phyloP scores from a whole-genome alignment of 2,888 invertebrate species.

The Macrosoma leucophasiata region DNA sequence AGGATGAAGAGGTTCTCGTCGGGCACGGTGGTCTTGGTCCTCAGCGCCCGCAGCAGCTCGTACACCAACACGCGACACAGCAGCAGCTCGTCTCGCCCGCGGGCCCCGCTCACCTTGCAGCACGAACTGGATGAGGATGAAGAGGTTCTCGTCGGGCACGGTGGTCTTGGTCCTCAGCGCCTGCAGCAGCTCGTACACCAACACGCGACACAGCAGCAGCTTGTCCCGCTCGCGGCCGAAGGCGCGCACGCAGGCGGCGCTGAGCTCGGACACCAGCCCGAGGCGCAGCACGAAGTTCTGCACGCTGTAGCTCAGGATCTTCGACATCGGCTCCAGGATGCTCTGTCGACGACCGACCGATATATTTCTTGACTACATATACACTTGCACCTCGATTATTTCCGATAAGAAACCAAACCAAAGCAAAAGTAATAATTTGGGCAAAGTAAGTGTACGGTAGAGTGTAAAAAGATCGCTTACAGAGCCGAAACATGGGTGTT shows the following conservation, averaged over 20 bases:
- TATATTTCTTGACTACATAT: too few relatives aligned
- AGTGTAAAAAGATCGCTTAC: too few relatives aligned
- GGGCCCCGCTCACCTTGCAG: constrained; percentile 86
- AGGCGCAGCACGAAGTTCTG: constrained; percentile 90
- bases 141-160: constrained; percentile 95
- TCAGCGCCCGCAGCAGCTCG: constrained; percentile 95
- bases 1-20: constrained; percentile 95
- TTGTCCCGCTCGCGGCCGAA: constrained; percentile 96
- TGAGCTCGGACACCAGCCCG: constrained; percentile 88
- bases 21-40: constrained; percentile 95
- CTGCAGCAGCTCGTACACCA: constrained; percentile 95
- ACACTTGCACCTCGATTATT: too few relatives aligned
- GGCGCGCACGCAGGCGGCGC: constrained; percentile 91
- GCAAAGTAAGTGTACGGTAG: too few relatives aligned
- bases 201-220: constrained; percentile 90
- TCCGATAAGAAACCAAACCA: too few relatives aligned
- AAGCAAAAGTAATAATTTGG: too few relatives aligned
- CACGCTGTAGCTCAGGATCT: constrained; percentile 93
- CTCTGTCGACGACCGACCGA: too few relatives aligned
- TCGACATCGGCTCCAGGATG: constrained; percentile 95
- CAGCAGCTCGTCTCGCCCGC: constrained; percentile 95
- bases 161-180: constrained; percentile 96
- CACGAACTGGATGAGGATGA: constrained; percentile 91
- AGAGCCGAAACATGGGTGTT: too few relatives aligned
- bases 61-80: constrained; percentile 94